Evolutionary conservation across 1,140 invertebrate genomes (phyloP).

Genomic region (Gryon sp.): DNA sequence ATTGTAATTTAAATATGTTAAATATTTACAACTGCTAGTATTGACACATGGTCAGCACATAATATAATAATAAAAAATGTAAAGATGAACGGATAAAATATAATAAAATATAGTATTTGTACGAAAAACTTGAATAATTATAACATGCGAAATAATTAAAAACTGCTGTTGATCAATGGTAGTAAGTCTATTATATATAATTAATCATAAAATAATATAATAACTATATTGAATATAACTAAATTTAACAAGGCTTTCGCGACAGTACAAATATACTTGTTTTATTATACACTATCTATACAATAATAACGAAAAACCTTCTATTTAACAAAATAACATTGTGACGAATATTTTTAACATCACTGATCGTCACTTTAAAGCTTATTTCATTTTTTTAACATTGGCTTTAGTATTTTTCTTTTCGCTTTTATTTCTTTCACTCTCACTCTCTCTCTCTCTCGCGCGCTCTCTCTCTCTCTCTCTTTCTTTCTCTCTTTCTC

Average conservation of each 20-base stretch:
- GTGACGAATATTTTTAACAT: slow-evolving; percentile 63
- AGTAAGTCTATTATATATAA: slow-evolving; percentile 60
- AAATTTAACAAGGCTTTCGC: slow-evolving; percentile 62
- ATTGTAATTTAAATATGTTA: slow-evolving; percentile 58
- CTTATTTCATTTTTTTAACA: slow-evolving; percentile 53
- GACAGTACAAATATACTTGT: slow-evolving; percentile 61
- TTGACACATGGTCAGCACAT: slow-evolving; percentile 52
- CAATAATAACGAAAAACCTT: slow-evolving; percentile 67
- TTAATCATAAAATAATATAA: slow-evolving; percentile 63
- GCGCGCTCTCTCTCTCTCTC: too few relatives aligned
- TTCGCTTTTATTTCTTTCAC: neutral
- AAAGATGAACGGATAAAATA: slow-evolving; percentile 50
- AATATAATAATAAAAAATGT: slow-evolving; percentile 49
- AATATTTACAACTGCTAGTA: slow-evolving; percentile 67
- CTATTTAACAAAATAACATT: slow-evolving; percentile 66
- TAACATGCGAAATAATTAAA: slow-evolving; percentile 57
- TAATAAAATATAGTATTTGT: slow-evolving; percentile 50
- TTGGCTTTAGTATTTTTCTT: slow-evolving; percentile 9
- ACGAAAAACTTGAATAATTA: slow-evolving; percentile 53
- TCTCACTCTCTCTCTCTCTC: neutral
- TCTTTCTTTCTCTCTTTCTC: too few relatives aligned
- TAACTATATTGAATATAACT: slow-evolving; percentile 60
- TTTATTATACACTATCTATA: slow-evolving; percentile 70
- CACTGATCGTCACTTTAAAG: slow-evolving; percentile 67
- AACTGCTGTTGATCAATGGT: slow-evolving; percentile 54